These are phyloP conservation scores for Trissoscelio sp. DNA, from an alignment of 2,888 invertebrate species.

Conservation along the genomic window DNA sequence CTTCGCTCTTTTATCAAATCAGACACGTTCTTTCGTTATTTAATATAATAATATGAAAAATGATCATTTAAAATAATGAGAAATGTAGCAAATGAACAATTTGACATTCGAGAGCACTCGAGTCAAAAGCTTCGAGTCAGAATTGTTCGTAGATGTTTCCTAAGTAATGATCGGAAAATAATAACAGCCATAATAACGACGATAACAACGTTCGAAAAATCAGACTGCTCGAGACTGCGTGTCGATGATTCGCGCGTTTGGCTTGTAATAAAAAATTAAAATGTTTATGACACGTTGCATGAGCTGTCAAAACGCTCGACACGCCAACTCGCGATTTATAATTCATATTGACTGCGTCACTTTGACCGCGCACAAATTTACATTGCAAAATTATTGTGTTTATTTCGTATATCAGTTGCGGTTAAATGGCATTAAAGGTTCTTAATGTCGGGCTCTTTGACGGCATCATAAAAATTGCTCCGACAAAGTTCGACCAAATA, in stretches of 20 bases:
- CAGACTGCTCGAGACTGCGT: slow-evolving; percentile 3
- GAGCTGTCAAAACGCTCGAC: slow-evolving; percentile 41
- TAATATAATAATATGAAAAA: not conserved
- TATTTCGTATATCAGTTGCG: slow-evolving; percentile 15
- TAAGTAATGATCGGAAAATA: slow-evolving; percentile 1
- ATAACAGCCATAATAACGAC: slow-evolving; percentile 3
- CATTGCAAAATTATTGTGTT: slow-evolving; percentile 21
- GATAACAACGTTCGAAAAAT: not conserved
- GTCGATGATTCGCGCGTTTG: slow-evolving; percentile 15
- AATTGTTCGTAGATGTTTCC: not conserved
- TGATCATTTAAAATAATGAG: too few relatives aligned
- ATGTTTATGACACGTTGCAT: slow-evolving; percentile 51
- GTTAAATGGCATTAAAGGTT: not conserved
- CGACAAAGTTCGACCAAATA: too few relatives aligned
- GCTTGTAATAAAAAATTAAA: slow-evolving; percentile 34
- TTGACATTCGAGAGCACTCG: not conserved
- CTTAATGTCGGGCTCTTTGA: not conserved
- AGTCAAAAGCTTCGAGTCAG: not conserved
- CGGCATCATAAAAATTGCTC: not conserved
- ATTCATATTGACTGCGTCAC: slow-evolving; percentile 28
- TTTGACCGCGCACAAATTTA: slow-evolving; percentile 17
- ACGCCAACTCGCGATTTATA: slow-evolving; percentile 40
- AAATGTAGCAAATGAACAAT: slow-evolving; percentile 20
- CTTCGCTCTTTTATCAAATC: not conserved
- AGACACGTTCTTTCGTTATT: not conserved